Evolutionary conservation across 2,113 vertebrate species (phyloP), one percentile per base, ranked within the genome.

Genomic region (Datnioides undecimradiatus): DNA sequence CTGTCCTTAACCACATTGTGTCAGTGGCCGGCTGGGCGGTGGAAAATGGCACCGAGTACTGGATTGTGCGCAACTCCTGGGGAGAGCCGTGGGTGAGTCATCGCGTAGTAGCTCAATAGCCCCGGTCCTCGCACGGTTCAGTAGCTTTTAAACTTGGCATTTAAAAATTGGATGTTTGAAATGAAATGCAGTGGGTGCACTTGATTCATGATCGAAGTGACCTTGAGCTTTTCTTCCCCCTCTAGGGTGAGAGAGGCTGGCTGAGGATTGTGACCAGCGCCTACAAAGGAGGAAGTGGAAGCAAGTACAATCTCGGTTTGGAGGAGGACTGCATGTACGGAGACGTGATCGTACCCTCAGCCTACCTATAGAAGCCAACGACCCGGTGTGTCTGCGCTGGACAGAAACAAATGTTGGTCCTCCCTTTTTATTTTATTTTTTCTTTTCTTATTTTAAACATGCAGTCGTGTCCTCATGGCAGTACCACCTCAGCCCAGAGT

Each of bases 21-120:
- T 96, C 97, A 0, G 96, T 98, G 78, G 95, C 93, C 0, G 97
- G 97, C 14, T 98, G 97, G 97, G 96, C 94, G 0, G 58, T 96
- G 17, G 95, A 93, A 45, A 93, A 93, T 0, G 96, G 96, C 4
- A 95, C 86, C 0, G 96, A 98, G 72, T 98, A 95, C 79, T 97
- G 97, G 95, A 95, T 98, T n/a, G 96, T 97, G 16, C 95, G 96
- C 0, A 99, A 97, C 60, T 99, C 97, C 0, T 98, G 97, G 96
- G 96, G 97, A 0, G 96, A 98, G 67, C 96, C 97, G 0, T 98
- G 96, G 97, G 97, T 99, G 91, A 96, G 96, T 77, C 48, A 65
- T 58, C n/a, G 0, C 23, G 27, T 13, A 14, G 59, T 55, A 51
- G 49, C 34, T 36, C 31, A 48, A 57, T 11, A 9, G 41, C 48